Conservation (phyloP, 2,888 invertebrate species). For the Orgyia antiqua region DNA sequence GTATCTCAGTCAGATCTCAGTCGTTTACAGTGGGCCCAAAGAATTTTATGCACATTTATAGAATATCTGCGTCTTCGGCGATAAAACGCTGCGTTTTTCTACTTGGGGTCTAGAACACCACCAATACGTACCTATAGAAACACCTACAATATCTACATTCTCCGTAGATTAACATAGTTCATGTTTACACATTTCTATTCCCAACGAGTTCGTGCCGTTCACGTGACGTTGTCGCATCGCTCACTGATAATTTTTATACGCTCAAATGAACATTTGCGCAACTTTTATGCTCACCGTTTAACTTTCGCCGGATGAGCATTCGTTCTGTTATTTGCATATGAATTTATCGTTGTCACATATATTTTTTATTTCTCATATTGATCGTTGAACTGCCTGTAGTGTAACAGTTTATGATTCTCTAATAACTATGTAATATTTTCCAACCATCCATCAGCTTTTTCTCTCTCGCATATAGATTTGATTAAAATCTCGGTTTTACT, state of each 20-base stretch:
- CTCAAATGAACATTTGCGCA: slow-evolving; percentile 57
- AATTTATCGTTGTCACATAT: slow-evolving; percentile 54
- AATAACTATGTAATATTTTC: too few relatives aligned
- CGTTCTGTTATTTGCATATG: slow-evolving; percentile 61
- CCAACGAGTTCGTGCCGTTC: slow-evolving; percentile 14
- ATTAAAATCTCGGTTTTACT: too few relatives aligned
- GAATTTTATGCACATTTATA: too few relatives aligned
- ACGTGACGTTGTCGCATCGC: slow-evolving; percentile 27
- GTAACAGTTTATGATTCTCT: slow-evolving; percentile 20
- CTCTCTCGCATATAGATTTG: too few relatives aligned
- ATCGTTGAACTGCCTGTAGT: slow-evolving; percentile 39
- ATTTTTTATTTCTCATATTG: slow-evolving; percentile 39
- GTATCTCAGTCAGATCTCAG: too few relatives aligned
- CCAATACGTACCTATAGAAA: too few relatives aligned
- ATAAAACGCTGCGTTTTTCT: too few relatives aligned
- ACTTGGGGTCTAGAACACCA: too few relatives aligned
- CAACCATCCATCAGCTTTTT: too few relatives aligned
- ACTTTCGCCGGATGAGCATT: slow-evolving; percentile 49
- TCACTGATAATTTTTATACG: slow-evolving; percentile 47
- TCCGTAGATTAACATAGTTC: slow-evolving; percentile 14
- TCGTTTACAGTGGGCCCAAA: too few relatives aligned
- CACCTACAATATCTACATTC: too few relatives aligned
- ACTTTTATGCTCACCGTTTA: slow-evolving; percentile 58
- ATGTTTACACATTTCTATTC: slow-evolving; percentile 23
- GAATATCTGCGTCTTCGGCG: too few relatives aligned